Percentiles rank a stretch among this genome's conserved stretches.
phyloP scores from a whole-genome alignment of 2,113 vertebrate genomes.

The Pongo pygmaeus region DNA sequence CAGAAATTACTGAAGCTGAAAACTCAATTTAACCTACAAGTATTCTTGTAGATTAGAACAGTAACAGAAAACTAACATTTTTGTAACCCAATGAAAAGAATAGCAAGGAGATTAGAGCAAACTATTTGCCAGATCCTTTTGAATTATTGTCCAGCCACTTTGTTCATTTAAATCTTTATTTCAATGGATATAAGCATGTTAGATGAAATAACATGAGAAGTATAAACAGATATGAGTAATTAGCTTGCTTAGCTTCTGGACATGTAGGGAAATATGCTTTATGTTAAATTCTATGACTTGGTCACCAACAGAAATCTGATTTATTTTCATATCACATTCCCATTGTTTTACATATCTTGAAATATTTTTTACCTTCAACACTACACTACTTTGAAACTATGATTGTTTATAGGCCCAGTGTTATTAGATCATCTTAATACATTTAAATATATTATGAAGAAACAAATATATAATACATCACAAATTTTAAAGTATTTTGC shows the following conservation, averaged over 20 bases:
- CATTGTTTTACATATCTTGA: not conserved
- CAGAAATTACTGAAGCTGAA: not conserved
- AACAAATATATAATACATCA: not conserved
- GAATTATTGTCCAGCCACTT: not conserved
- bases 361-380: not conserved
- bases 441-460: not conserved
- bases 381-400: not conserved
- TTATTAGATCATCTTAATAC: not conserved
- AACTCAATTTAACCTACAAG: not conserved
- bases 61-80: constrained; percentile 1
- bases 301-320: not conserved
- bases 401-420: not conserved
- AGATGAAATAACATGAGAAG: not conserved
- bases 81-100: not conserved
- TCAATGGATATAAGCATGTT: not conserved
- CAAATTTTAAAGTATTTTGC: not conserved
- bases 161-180: not conserved
- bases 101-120: not conserved
- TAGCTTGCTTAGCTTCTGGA: not conserved
- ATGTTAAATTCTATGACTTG: not conserved
- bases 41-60: not conserved
- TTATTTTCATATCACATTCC: not conserved
- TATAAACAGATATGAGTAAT: not conserved
- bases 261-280: not conserved
- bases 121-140: not conserved